Conservation (phyloP, 2,888 invertebrate genomes). For the Trissoscelio sp. region DNA sequence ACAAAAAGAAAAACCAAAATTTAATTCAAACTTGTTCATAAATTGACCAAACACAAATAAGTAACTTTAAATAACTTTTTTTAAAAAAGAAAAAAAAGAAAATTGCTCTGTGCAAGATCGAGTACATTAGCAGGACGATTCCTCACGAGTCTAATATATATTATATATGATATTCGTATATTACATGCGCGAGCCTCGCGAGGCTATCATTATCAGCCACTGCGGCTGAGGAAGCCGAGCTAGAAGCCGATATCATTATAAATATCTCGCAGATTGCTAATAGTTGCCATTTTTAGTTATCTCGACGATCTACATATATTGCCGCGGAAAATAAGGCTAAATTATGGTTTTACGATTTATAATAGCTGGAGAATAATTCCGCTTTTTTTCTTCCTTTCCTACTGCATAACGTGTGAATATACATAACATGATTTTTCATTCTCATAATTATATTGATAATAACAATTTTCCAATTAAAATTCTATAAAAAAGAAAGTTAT, state of each 20-base stretch:
- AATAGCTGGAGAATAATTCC: slow-evolving; percentile 24
- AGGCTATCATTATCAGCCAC: slow-evolving; percentile 65
- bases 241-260: slow-evolving; percentile 60
- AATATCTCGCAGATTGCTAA: slow-evolving; percentile 62
- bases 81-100: too few species aligned
- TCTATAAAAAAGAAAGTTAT: too few species aligned
- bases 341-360: slow-evolving; percentile 54
- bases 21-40: too few species aligned
- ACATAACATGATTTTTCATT: too few species aligned
- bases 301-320: slow-evolving; percentile 61
- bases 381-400: slow-evolving; percentile 4
- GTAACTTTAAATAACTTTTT: too few species aligned
- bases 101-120: too few species aligned
- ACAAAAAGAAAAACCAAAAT: too few species aligned
- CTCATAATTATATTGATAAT: too few species aligned
- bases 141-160: slow-evolving; percentile 48
- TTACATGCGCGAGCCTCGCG: slow-evolving; percentile 37
- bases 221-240: slow-evolving; percentile 48
- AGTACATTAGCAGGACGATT: slow-evolving; percentile 54
- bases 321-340: slow-evolving; percentile 43
- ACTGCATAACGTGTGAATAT: slow-evolving; percentile 1
- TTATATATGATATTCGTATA: slow-evolving; percentile 58
- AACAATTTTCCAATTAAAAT: too few species aligned
- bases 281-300: slow-evolving; percentile 63
- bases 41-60: too few species aligned